A percentile compares a stretch with the other conserved stretches of the same genome.
These are phyloP conservation scores for Lasioglossum albipes DNA, from an alignment of 1,140 invertebrate genomes.

Conservation along the genomic window DNA sequence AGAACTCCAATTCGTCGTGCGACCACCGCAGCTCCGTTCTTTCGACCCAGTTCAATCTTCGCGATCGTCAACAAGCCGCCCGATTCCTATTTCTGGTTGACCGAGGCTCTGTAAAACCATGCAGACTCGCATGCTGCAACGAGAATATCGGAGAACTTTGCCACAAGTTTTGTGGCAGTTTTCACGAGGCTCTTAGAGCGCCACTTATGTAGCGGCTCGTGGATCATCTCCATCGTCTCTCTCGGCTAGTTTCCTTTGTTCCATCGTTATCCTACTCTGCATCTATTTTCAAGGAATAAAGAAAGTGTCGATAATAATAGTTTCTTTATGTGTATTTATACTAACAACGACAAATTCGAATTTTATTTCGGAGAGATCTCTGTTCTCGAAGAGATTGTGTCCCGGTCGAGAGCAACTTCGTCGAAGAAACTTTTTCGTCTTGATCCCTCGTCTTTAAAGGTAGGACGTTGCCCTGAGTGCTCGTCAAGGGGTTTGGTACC, in stretches of 20 bases:
- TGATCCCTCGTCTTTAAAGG: constrained; percentile 75
- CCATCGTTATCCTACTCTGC: no score
- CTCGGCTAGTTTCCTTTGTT: no score
- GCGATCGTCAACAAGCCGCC: constrained; percentile 36
- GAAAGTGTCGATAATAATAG: no score
- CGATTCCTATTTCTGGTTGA: not conserved
- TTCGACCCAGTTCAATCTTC: constrained; percentile 55
- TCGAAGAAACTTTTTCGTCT: constrained; percentile 21
- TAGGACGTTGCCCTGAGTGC: constrained; percentile 76
- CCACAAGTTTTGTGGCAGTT: not conserved
- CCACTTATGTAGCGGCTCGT: no score
- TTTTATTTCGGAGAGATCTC: not conserved
- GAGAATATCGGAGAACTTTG: constrained; percentile 2
- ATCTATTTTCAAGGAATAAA: no score
- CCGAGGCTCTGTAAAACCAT: constrained; percentile 13
- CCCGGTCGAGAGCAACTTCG: not conserved
- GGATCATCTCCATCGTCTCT: no score
- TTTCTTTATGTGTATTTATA: no score
- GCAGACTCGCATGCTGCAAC: not conserved
- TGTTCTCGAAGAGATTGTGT: not conserved
- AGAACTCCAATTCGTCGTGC: not conserved
- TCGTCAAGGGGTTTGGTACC: constrained; percentile 76
- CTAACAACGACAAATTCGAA: no score
- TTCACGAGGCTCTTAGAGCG: not conserved
- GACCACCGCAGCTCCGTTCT: not conserved